A percentile compares a stretch with the other conserved stretches of the same genome.
Conservation (phyloP, 2,797 vertebrate species). For the Salmo trutta region DNA sequence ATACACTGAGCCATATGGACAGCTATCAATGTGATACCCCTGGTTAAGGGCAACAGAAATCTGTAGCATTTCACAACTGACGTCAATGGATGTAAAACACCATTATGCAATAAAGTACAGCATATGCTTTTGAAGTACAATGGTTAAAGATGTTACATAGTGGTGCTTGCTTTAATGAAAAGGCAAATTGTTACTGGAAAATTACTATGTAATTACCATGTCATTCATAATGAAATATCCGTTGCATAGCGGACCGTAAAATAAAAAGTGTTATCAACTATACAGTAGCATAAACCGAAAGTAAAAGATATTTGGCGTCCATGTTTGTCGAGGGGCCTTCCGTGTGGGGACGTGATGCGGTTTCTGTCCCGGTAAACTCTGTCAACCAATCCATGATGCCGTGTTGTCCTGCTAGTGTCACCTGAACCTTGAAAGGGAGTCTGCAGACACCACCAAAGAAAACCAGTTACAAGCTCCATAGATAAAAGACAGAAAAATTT, state of each 20-base stretch:
- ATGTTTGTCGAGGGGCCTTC: slow-evolving; percentile 92
- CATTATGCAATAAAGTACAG: too few relatives aligned
- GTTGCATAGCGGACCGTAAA: neutral
- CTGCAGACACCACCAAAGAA: slow-evolving; percentile 29
- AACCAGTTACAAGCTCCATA: neutral
- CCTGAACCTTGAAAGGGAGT: slow-evolving; percentile 87
- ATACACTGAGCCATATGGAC: slow-evolving; percentile 89
- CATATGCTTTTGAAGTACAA: too few relatives aligned
- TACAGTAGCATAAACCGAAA: neutral
- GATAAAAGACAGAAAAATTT: neutral
- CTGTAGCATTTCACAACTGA: neutral
- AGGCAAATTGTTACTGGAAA: too few relatives aligned
- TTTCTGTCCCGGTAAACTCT: slow-evolving; percentile 92
- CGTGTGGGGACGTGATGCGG: slow-evolving; percentile 89
- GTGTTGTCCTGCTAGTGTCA: slow-evolving; percentile 89
- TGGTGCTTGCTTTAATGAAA: too few relatives aligned
- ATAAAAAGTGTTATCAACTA: neutral
- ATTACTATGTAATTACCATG: too few relatives aligned
- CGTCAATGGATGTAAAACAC: neutral
- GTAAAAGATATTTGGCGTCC: slow-evolving; percentile 96
- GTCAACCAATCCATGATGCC: slow-evolving; percentile 95
- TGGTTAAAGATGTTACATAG: too few relatives aligned
- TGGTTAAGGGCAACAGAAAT: slow-evolving; percentile 73
- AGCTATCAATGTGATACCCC: slow-evolving; percentile 85
- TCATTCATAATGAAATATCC: too few relatives aligned